phyloP scores from a whole-genome alignment of 2,888 invertebrate species.

The Latrodectus hesperus region DNA sequence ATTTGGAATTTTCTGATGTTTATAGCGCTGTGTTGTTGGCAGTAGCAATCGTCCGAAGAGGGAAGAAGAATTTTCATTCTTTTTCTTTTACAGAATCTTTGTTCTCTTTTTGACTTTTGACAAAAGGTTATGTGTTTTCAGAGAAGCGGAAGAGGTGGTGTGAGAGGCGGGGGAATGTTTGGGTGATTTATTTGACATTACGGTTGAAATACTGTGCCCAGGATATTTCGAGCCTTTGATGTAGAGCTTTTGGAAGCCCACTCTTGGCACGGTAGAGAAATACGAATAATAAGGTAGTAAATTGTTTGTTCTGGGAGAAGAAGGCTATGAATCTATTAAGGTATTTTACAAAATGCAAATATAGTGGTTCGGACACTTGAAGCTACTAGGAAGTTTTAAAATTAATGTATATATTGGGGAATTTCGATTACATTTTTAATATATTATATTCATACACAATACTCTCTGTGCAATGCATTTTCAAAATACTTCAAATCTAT shows the following conservation, averaged over 20 bases:
- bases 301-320: neutral
- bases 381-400: too few relatives aligned
- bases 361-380: too few relatives aligned
- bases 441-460: too few relatives aligned
- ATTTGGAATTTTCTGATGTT: slow-evolving; percentile 43
- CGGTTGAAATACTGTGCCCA: slow-evolving; percentile 13
- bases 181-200: slow-evolving; percentile 15
- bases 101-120: slow-evolving; percentile 21
- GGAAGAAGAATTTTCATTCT: neutral
- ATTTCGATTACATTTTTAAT: too few relatives aligned
- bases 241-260: neutral
- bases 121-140: slow-evolving; percentile 32
- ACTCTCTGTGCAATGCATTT: too few relatives aligned
- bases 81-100: neutral
- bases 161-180: neutral
- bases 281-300: neutral
- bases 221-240: neutral
- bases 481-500: too few relatives aligned
- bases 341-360: too few relatives aligned
- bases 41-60: slow-evolving; percentile 1
- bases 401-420: too few relatives aligned
- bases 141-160: neutral
- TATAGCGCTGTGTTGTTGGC: slow-evolving; percentile 10
- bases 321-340: too few relatives aligned
- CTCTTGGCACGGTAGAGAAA: neutral